Evolutionary conservation across 2,888 invertebrate species (phyloP), one percentile per base, ranked within the genome.

Genomic region (Catonia carolina): DNA sequence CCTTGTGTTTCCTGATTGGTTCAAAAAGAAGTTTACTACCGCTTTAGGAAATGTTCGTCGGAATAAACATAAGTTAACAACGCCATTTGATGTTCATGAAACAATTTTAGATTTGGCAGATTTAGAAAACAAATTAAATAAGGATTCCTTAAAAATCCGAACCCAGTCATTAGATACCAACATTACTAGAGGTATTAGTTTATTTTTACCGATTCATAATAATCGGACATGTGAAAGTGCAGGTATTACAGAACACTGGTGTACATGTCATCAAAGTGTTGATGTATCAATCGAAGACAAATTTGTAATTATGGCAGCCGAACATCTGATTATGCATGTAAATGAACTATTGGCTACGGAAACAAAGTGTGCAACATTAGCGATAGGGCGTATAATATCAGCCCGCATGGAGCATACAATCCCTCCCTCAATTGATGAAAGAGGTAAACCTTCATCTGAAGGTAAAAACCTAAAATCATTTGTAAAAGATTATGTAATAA

Each of bases 241-340:
- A 0, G 82, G 77, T 1, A 89, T 96, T 58, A 81, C 84, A 0
- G 82, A 84, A 22, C 89, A 92, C 69, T 95, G 88, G 86, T 95
- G 95, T 71, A 87, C 90, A 18, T 95, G 95, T 64, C 86, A 89
- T 67, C 79, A 79, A 57, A 82, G 81, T 53, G 73, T 73, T 50
- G 77, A 79, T 62, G 68, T 89, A 15, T 69, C 77, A 0, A 72
- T 73, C 0, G 75, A 78, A 27, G 78, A 82, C 62, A 65, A 71
- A 0, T 69, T 73, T 7, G 84, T 86, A 0, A 69, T 73, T 5
- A 74, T 79, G 37, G 83, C 82, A 0, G 83, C 84, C 0, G 68
- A 73, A 1, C 79, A 78, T 62, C 72, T 89, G 22, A 78, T 91
- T 1, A 69, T 73, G 5, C 74, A 81, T 60, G 76, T 93, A 36